Conservation (phyloP, 2,888 invertebrate species). For the Catocala sponsa region DNA sequence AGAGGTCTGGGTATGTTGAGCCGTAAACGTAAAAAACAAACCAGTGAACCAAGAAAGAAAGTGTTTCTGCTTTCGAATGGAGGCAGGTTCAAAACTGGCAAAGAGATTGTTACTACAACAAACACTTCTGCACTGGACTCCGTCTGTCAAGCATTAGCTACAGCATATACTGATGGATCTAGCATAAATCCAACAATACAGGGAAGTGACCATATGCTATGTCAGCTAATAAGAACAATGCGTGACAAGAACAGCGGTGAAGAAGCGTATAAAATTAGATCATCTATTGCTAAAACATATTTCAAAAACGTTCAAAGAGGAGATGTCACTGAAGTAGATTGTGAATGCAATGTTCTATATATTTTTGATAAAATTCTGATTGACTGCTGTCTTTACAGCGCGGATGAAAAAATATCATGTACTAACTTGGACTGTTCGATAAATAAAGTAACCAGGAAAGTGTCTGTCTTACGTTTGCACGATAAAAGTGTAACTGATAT, state of each 20-base stretch:
- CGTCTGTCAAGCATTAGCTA: conserved; percentile 21
- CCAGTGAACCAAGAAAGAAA: conserved; percentile 4
- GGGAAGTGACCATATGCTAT: conserved; percentile 20
- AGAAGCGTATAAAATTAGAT: conserved; percentile 17
- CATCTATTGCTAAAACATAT: conserved; percentile 23
- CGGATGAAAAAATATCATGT: background rate
- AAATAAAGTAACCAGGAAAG: conserved; percentile 14
- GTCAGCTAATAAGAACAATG: conserved; percentile 21
- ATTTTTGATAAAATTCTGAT: conserved; percentile 25
- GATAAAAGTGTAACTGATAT: conserved; percentile 17
- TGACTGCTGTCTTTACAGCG: conserved; percentile 15
- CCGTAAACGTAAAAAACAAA: conserved; percentile 6
- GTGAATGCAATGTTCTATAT: conserved; percentile 25
- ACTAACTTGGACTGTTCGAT: conserved; percentile 5
- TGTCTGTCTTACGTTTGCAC: conserved; percentile 15
- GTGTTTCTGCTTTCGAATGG: conserved; percentile 21
- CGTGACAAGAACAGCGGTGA: conserved; percentile 15
- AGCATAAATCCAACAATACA: conserved; percentile 21
- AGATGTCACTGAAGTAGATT: conserved; percentile 17
- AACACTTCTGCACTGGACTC: conserved; percentile 27
- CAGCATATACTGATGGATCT: conserved; percentile 24
- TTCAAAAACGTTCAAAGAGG: conserved; percentile 21
- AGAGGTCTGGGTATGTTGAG: conserved; percentile 12
- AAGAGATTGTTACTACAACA: conserved; percentile 16
- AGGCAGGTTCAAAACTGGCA: conserved; percentile 16